These are phyloP conservation scores for Kryptopterus vitreolus DNA, from an alignment of 2,797 vertebrate species.

Conservation along the genomic window DNA sequence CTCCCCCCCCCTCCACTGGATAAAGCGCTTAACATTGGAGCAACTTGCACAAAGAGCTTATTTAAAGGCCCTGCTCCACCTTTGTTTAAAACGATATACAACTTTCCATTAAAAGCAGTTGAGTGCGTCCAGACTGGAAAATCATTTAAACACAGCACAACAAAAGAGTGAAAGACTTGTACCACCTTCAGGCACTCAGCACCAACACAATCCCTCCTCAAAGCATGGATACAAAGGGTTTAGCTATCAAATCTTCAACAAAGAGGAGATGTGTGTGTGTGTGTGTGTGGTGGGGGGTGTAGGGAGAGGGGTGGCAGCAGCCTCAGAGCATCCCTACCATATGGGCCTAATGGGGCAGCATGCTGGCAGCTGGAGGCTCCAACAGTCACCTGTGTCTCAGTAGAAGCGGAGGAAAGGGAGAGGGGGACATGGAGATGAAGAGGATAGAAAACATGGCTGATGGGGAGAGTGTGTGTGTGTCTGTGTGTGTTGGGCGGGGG, in stretches of 20 bases:
- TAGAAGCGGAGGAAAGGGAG: conserved; percentile 60
- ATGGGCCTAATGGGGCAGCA: conserved; percentile 97
- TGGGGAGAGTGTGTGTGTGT: background rate
- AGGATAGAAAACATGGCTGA: conserved; percentile 26
- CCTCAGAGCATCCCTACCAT: conserved; percentile 76
- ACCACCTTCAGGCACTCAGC: conserved; percentile 47
- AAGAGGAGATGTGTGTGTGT: conserved; percentile 33
- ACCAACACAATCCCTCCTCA: conserved; percentile 34
- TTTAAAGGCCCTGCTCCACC: conserved; percentile 50
- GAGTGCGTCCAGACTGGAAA: conserved; percentile 48
- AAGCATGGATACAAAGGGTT: conserved; percentile 56
- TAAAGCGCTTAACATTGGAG: conserved; percentile 49
- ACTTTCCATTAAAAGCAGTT: conserved; percentile 55
- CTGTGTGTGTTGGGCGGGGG: background rate
- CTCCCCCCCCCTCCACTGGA: conserved; percentile 37
- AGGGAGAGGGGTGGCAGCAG: conserved; percentile 37
- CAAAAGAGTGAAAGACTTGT: conserved; percentile 50
- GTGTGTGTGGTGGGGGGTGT: conserved; percentile 6
- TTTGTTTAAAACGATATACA: conserved; percentile 58
- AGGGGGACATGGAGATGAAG: conserved; percentile 22
- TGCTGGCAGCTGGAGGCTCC: conserved; percentile 95
- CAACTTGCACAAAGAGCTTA: conserved; percentile 47
- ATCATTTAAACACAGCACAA: conserved; percentile 52
- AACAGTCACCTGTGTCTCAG: conserved; percentile 96
- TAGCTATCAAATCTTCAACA: conserved; percentile 60